These are phyloP conservation scores for Diadumene lineata DNA, from an alignment of 92 coral and sea anemone species.

Conservation along the genomic window DNA sequence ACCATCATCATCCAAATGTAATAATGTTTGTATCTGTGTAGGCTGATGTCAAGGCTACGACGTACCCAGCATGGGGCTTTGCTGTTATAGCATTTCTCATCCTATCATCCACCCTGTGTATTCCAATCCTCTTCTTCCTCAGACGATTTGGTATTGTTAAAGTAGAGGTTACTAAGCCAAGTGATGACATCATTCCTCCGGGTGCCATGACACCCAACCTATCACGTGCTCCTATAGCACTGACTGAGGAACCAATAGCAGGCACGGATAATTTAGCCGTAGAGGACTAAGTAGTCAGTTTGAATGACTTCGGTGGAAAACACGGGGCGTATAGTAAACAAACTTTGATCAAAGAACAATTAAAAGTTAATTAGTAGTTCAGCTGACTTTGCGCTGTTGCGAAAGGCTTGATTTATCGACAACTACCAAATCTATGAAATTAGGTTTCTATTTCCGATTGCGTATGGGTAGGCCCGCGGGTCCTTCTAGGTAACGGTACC, in stretches of 20 bases:
- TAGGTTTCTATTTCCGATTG: too few relatives aligned
- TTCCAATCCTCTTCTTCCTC: slow-evolving; percentile 66
- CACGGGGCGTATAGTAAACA: too few relatives aligned
- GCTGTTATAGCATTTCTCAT: slow-evolving; percentile 63
- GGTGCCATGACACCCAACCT: slow-evolving; percentile 69
- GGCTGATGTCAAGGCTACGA: slow-evolving; percentile 58
- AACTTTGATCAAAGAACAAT: too few relatives aligned
- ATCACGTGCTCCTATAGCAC: slow-evolving; percentile 68
- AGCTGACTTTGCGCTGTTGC: too few relatives aligned
- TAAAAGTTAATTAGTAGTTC: too few relatives aligned
- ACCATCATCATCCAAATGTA: background rate
- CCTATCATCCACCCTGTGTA: slow-evolving; percentile 42
- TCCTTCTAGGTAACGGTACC: too few relatives aligned
- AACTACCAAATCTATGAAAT: too few relatives aligned
- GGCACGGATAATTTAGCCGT: slow-evolving; percentile 36
- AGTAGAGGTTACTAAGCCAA: slow-evolving; percentile 43
- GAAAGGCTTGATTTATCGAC: too few relatives aligned
- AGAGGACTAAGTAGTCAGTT: background rate
- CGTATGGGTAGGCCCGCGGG: too few relatives aligned
- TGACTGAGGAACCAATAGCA: slow-evolving; percentile 67
- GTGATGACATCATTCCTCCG: slow-evolving; percentile 58
- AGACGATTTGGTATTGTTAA: slow-evolving; percentile 67
- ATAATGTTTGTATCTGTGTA: slow-evolving; percentile 3
- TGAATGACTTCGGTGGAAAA: too few relatives aligned
- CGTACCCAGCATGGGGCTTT: slow-evolving; percentile 75